These are phyloP conservation scores for Microctonus hyperodae DNA, from an alignment of 2,888 invertebrate species.

Conservation along the genomic window DNA sequence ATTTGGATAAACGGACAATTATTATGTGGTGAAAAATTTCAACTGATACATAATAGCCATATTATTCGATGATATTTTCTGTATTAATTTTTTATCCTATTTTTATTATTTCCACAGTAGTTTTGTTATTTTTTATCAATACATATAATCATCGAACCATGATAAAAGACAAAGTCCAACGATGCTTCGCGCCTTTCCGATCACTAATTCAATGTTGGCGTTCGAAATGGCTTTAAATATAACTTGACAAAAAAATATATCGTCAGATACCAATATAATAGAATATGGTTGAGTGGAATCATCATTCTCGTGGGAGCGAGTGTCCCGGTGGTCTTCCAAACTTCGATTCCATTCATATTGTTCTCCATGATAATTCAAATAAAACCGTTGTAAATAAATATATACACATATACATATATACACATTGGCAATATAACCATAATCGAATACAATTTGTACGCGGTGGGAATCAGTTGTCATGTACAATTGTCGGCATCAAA, in stretches of 20 bases:
- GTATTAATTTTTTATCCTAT: background rate
- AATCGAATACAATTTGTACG: conserved; percentile 7
- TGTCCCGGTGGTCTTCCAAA: conserved; percentile 39
- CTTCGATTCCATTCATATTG: conserved; percentile 6
- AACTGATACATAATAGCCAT: no score
- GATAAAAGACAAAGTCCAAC: conserved; percentile 11
- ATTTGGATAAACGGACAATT: no score
- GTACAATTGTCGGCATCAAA: conserved; percentile 3
- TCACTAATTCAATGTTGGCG: conserved; percentile 23
- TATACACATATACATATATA: no score
- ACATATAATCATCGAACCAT: conserved; percentile 25
- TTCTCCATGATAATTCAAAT: conserved; percentile 1
- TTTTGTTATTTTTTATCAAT: background rate
- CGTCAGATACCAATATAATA: background rate
- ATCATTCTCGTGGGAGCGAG: conserved; percentile 19
- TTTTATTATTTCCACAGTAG: background rate
- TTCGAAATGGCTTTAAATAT: background rate
- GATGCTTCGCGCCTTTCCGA: conserved; percentile 24
- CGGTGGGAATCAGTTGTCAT: conserved; percentile 6
- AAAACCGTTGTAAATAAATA: background rate
- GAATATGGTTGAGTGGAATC: conserved; percentile 4
- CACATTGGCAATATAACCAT: background rate
- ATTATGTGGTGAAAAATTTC: no score
- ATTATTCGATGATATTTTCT: no score
- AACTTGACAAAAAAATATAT: conserved; percentile 20